Percentiles rank a stretch among this genome's conserved stretches.
Conservation (phyloP, 1,140 invertebrate species). For the Galleria mellonella region DNA sequence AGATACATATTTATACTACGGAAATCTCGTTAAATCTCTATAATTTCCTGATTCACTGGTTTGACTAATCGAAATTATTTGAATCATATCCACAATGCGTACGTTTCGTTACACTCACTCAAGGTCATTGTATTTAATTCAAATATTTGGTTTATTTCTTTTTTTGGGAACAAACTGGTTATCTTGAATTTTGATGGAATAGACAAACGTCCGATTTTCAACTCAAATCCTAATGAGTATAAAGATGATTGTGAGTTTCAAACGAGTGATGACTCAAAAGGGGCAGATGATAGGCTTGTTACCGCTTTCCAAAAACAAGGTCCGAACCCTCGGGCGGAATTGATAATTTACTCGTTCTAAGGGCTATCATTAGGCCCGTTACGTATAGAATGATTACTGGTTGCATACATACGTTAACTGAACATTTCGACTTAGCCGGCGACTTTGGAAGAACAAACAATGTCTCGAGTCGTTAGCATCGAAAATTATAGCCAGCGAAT, state of each 20-base stretch:
- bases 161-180: neutral
- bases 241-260: slow-evolving; percentile 10
- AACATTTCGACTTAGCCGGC: slow-evolving; percentile 28
- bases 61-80: slow-evolving; percentile 11
- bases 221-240: neutral
- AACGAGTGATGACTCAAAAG: slow-evolving; percentile 5
- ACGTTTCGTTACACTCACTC: neutral
- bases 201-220: slow-evolving; percentile 1
- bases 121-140: slow-evolving; percentile 1
- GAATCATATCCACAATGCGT: neutral
- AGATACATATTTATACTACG: too few species aligned
- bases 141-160: slow-evolving; percentile 3
- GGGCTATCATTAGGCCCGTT: slow-evolving; percentile 65
- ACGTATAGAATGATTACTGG: slow-evolving; percentile 58
- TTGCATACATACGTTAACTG: slow-evolving; percentile 46
- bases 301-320: slow-evolving; percentile 52
- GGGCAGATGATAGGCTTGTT: slow-evolving; percentile 51
- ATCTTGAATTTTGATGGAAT: neutral
- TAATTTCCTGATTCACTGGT: slow-evolving; percentile 12
- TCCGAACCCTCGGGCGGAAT: slow-evolving; percentile 54
- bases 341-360: slow-evolving; percentile 69
- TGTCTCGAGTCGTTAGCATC: slow-evolving; percentile 56
- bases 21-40: slow-evolving; percentile 4
- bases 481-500: slow-evolving; percentile 44
- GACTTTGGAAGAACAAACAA: slow-evolving; percentile 64